Evolutionary conservation across 2,888 invertebrate genomes (phyloP), one percentile per base, ranked within the genome.

Genomic region (Alitta virens): DNA sequence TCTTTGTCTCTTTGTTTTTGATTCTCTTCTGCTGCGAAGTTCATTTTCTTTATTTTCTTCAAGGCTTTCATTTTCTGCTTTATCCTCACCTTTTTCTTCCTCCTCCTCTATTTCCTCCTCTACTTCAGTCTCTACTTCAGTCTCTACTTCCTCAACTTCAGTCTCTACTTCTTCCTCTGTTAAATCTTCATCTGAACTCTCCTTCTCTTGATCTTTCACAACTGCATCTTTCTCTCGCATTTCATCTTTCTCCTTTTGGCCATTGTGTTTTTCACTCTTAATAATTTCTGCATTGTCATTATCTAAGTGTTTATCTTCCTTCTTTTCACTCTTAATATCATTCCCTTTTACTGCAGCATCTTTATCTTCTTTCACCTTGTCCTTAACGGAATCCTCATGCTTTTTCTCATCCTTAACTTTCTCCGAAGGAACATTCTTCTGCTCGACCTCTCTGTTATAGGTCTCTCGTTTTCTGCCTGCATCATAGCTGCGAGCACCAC

Each of bases 11-110:
- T 24, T 21, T 16, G 23, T 52, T 18, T 7, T 52, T 25, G 16
- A 24, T 21, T 23, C 23, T 9, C 18, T 25, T 23, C 23, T 5
- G 9, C 52, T 52, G 21, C 7, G 23, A 52, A 42, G 56, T 18
- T 50, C 33, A 5, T 57, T 27, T 25, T n/a, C 25, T 46, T 57
- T 27, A 49, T 50, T 33, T 26, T 33, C 18, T 33, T 12, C 18
- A 25, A 38, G 3, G 56, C 21, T 49, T 43, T 46, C n/a, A 33
- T 49, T 3, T 27, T 49, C 43, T 46, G 43, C 50, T 49, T 57
- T 46, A 7, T 5, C 46, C n/a, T 46, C 46, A 18, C n/a, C 46
- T 18, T 46, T 7, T 46, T n/a, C 46, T 18, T 46, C 21, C 46
- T 12, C 21, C 46, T 46, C 46, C n/a, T 46, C 46, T 12, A 46